Evolutionary conservation across 2,888 invertebrate genomes (phyloP), one percentile per base, ranked within the genome.

Genomic region (Pterobdella sp.): DNA sequence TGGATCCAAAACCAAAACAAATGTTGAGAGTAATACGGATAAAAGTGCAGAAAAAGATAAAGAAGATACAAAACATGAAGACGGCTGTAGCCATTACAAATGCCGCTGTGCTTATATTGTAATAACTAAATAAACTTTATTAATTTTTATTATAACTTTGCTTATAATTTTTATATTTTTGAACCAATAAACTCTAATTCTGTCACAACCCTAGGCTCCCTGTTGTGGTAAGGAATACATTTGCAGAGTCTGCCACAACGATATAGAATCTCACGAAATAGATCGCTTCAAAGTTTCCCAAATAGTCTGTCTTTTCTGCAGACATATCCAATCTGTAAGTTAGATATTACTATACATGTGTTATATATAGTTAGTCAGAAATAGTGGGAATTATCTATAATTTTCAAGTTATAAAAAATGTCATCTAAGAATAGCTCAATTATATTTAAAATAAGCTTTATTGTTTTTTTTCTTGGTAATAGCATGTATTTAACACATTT

Each of bases 231-330:
- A 92, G 84, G 88, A 91, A 10, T 93, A 93, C 83, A 89, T 90
- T 76, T 93, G 93, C 81, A 88, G 93, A 37, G 91, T 93, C 82
- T 93, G 93, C 80, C 93, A 94, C 79, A 92, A 94, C 83, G 92
- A 93, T 80, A 89, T 82, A 52, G 93, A 93, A 81, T 87, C 89
- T 75, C 93, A 93, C 82, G 89, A 89, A 76, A 89, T 93, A 77
- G 90, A 92, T 83, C 87, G 93, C 74, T 91, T 91, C 82, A 89
- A 90, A 68, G 90, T 93, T 1, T 89, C 89, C 0, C 90, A 92
- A 84, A 86, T 94, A 73, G 90, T 91, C 78, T 93, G 93, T 83
- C 88, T 90, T 0, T 86, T 90, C 77, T 93, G 93, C 84, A 88
- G 90, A 78, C 90, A 89, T 10, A 84, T 90, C 76, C 93, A 93